These are phyloP conservation scores for Camponotus pennsylvanicus DNA, from an alignment of 1,140 invertebrate species.

Conservation along the genomic window DNA sequence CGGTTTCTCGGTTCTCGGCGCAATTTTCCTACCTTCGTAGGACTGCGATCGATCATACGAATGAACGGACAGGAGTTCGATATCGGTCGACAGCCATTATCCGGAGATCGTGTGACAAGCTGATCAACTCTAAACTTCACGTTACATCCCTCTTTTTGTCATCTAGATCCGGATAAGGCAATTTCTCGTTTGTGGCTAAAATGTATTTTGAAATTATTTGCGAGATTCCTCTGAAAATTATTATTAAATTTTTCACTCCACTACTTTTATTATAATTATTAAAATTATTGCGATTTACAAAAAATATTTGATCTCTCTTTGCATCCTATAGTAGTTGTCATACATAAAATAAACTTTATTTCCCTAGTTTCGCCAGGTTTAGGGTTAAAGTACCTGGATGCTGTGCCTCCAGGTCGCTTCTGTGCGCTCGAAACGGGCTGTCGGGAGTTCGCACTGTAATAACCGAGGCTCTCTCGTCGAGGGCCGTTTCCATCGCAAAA, in stretches of 20 bases:
- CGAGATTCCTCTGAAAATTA: background rate
- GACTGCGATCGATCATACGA: constrained; percentile 60
- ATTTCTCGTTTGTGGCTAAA: background rate
- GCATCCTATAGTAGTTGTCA: background rate
- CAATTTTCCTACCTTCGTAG: constrained; percentile 25
- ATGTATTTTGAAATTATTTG: background rate
- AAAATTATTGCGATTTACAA: background rate
- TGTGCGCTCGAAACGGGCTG: constrained; percentile 58
- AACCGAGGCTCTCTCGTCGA: constrained; percentile 63
- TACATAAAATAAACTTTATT: background rate
- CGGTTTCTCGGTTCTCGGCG: background rate
- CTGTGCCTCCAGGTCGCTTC: constrained; percentile 40
- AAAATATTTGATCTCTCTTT: background rate
- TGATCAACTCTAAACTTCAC: constrained; percentile 39
- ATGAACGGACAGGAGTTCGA: constrained; percentile 17
- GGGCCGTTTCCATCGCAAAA: constrained; percentile 72
- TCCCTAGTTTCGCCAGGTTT: background rate
- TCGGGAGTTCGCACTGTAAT: constrained; percentile 68
- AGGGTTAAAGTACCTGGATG: background rate
- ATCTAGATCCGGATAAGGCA: background rate
- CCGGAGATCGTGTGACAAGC: constrained; percentile 40
- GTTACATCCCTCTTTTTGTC: background rate
- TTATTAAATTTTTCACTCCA: background rate
- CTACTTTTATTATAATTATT: background rate
- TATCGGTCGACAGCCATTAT: constrained; percentile 18